Conservation (phyloP, 1,140 invertebrate species). For the Drosophila micromelanica region DNA sequence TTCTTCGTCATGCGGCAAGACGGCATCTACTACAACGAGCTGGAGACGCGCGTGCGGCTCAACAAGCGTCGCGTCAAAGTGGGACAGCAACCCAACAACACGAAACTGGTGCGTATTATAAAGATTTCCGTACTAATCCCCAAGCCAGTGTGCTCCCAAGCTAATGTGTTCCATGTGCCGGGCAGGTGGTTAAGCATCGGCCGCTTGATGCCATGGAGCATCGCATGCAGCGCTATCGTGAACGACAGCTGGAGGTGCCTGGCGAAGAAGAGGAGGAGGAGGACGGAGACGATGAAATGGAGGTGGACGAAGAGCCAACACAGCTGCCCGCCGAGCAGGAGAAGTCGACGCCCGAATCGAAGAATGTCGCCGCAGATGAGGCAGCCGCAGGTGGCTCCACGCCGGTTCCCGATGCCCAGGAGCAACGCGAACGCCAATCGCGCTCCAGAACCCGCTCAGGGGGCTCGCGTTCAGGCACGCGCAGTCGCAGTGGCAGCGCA, state of each 20-base stretch:
- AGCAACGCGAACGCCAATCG: slow-evolving; percentile 76
- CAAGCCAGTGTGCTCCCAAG: too few species aligned
- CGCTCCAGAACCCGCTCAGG: slow-evolving; percentile 67
- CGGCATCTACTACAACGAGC: slow-evolving; percentile 97
- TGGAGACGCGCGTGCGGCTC: slow-evolving; percentile 97
- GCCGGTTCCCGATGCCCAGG: slow-evolving; percentile 82
- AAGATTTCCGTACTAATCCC: neutral
- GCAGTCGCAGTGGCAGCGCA: slow-evolving; percentile 55
- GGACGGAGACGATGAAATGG: slow-evolving; percentile 87
- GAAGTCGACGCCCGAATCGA: slow-evolving; percentile 61
- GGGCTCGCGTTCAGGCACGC: slow-evolving; percentile 62
- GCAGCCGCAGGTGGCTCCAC: slow-evolving; percentile 80
- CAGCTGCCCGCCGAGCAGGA: slow-evolving; percentile 57
- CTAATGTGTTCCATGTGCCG: neutral
- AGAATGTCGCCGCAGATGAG: slow-evolving; percentile 52
- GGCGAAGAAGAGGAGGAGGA: slow-evolving; percentile 92
- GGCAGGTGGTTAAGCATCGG: slow-evolving; percentile 92
- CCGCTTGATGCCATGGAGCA: slow-evolving; percentile 94
- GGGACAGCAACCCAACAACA: slow-evolving; percentile 87
- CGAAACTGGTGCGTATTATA: slow-evolving; percentile 85
- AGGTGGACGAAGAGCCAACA: slow-evolving; percentile 88
- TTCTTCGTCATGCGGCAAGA: slow-evolving; percentile 97
- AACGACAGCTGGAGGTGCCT: slow-evolving; percentile 94
- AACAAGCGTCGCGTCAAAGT: slow-evolving; percentile 94
- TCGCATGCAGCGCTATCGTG: slow-evolving; percentile 92